Evolutionary conservation across 2,113 vertebrate genomes (phyloP), one percentile per base, ranked within the genome.

Genomic region (Syngnathus typhle): DNA sequence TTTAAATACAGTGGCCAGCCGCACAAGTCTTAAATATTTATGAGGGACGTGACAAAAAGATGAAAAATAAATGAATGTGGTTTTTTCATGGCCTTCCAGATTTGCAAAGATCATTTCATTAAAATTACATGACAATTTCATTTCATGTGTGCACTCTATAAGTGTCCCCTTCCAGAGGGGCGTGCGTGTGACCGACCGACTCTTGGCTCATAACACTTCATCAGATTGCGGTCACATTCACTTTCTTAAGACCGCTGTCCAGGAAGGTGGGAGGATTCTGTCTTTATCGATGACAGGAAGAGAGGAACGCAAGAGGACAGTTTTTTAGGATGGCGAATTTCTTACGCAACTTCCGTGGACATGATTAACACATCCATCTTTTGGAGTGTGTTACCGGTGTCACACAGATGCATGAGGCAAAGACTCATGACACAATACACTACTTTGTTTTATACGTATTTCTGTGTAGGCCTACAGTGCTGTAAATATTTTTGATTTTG

Each of bases 1-100:
- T 89, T 88, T 88, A 77, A 77, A 85, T 67, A 78, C 84, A 78
- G 81, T 77, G 81, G 90, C 90, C 90, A 90, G 82, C 79, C 73
- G 69, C 82, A 81, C 64, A 60, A 71, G 58, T 66, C 76, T 92
- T 77, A 90, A 92, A 91, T 91, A 92, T 92, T 92, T 71, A 92
- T 90, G 72, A 90, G 82, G 61, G 49, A 80, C 87, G 87, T 85
- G 88, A 91, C 91, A 91, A 91, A 92, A 90, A 91, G 84, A 92
- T 92, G 81, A 92, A 90, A 92, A 90, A 92, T 92, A 81, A 88
- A 92, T 91, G 88, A 90, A 78, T 84, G 73, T 54, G 77, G 76
- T 87, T 32, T 91, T 91, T 88, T 91, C 83, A 92, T 90, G 85
- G 77, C 74, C 84, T 88, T 92, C 90, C 91, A 92, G 88, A 87